Base-by-base conservation (phyloP, 2,888 invertebrate genomes). In the Sturmia bella region DNA sequence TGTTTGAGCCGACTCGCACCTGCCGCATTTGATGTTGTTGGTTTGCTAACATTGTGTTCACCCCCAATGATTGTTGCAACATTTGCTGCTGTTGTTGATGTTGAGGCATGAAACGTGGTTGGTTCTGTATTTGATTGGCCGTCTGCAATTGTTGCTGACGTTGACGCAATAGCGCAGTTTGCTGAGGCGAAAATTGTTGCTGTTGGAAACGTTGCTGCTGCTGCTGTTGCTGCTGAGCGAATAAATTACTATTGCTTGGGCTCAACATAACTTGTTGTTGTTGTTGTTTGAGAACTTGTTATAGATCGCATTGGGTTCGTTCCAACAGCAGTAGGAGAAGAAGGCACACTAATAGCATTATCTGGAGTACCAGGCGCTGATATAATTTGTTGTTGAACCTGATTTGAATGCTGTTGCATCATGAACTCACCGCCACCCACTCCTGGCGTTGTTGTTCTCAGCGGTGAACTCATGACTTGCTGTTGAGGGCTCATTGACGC, bases 51-150 rank as follows among this genome's bases (percentile, higher is more conserved):
- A 86, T 84, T 12, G 82, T 77, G 27, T 85, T 85, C 69, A 89
- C 88, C 68, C 69, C 78, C 64, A 88, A 88, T 24, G 89, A 88
- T 88, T 90, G 90, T 87, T 90, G 85, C 43, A 86, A 86, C 15
- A 88, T 88, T 89, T 90, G 90, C 87, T 89, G 85, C n/a, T 87
- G 87, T 37, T 87, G 84, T 37, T 66, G 66, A 88, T 90, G 90
- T 87, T 89, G 85, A 6, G 83, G 75, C 43, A 82, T 66, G 17
- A 82, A 80, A 54, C 83, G 84, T 59, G 80, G 82, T 13, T 80
- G 80, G 19, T 74, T 76, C 70, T 83, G 84, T 43, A 72, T 43
- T 39, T 76, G 80, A 52, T 52, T 76, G 27, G 68, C 66, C 13
- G 68, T 54, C 24, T 83, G 83, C 39, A 84, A 41, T 37, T 84